Percentiles rank a stretch among this genome's conserved stretches.
These are phyloP conservation scores for Crax fasciolata DNA, from an alignment of 2,797 vertebrate species.

Conservation along the genomic window DNA sequence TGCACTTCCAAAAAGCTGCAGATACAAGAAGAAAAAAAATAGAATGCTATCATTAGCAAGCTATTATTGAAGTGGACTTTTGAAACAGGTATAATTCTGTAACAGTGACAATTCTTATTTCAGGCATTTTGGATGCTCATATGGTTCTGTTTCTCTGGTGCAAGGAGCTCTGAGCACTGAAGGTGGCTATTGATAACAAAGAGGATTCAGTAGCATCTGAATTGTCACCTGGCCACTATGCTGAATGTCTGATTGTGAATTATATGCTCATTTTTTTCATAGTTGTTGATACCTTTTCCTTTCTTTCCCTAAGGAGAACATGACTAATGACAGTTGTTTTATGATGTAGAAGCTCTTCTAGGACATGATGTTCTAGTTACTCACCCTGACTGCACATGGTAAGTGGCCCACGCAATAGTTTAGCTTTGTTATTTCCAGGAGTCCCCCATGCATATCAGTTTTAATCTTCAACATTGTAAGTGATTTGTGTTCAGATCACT, in stretches of 20 bases:
- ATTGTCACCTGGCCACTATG: rapidly evolving
- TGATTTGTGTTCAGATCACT: background rate
- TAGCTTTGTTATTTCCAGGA: background rate
- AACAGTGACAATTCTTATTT: background rate
- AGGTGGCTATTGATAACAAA: background rate
- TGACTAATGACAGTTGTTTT: background rate
- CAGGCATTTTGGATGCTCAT: background rate
- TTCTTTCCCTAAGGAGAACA: background rate
- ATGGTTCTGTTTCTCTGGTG: background rate
- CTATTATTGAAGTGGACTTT: background rate
- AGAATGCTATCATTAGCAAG: background rate
- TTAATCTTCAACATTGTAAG: background rate
- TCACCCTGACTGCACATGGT: background rate
- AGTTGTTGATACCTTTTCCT: background rate
- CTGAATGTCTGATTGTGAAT: too few species aligned
- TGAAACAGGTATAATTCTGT: background rate
- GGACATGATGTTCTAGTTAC: background rate
- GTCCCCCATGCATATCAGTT: background rate
- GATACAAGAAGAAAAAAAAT: background rate
- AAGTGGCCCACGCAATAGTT: background rate
- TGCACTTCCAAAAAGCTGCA: background rate
- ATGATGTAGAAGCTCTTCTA: background rate
- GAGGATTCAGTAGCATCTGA: background rate
- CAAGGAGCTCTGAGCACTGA: background rate
- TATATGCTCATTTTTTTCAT: background rate